Evolutionary conservation across 2,888 invertebrate genomes (phyloP).

Genomic region (Dryocosmus kuriphilus): DNA sequence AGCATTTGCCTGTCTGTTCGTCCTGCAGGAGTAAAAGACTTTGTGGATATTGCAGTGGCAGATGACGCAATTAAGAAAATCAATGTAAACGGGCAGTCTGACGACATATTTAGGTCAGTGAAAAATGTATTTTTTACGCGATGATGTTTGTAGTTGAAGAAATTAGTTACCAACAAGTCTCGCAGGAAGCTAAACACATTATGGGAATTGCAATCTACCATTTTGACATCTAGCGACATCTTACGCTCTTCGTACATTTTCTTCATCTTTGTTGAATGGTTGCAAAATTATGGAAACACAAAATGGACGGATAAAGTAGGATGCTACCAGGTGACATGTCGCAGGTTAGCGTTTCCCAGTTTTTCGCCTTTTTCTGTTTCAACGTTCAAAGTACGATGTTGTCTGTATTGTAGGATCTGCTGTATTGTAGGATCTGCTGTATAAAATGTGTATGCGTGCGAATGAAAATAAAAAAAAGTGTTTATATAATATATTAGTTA

Average conservation of each 20-base stretch:
- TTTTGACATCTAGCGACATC: too few relatives aligned
- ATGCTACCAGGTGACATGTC: too few relatives aligned
- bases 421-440: background rate
- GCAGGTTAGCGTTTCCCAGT: too few relatives aligned
- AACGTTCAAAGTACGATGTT: background rate
- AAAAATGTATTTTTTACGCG: slow-evolving; percentile 26
- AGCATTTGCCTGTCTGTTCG: slow-evolving; percentile 79
- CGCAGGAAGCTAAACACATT: background rate
- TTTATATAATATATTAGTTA: background rate
- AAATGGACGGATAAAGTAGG: too few relatives aligned
- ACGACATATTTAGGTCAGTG: slow-evolving; percentile 49
- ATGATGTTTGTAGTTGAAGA: slow-evolving; percentile 22
- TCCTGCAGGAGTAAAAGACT: slow-evolving; percentile 78
- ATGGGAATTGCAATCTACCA: too few relatives aligned
- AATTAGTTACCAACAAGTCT: slow-evolving; percentile 42
- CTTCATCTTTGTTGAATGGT: too few relatives aligned
- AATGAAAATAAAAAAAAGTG: background rate
- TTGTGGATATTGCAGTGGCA: slow-evolving; percentile 77
- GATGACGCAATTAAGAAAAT: slow-evolving; percentile 66
- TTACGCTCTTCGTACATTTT: too few relatives aligned
- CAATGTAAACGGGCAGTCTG: slow-evolving; percentile 33
- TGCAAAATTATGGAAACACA: too few relatives aligned
- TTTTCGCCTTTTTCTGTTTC: background rate
- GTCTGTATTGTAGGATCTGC: background rate
- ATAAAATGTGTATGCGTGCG: background rate